These are phyloP conservation scores for Xanthostigma xanthostigma DNA, from an alignment of 2,888 invertebrate species.

Conservation along the genomic window DNA sequence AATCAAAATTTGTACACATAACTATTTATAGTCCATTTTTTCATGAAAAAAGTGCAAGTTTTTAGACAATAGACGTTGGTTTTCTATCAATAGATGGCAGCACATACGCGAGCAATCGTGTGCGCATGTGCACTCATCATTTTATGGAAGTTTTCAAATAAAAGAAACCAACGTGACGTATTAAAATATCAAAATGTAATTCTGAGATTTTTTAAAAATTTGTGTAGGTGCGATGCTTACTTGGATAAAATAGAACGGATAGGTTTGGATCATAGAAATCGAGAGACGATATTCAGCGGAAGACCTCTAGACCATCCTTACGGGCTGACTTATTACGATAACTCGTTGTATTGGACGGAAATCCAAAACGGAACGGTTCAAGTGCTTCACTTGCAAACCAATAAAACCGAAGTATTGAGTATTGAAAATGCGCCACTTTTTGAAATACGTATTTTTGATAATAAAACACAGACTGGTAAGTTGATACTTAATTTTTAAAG, in stretches of 20 bases:
- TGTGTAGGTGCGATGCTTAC: constrained; percentile 48
- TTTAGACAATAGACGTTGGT: neutral
- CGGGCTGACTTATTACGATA: constrained; percentile 48
- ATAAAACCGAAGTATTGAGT: constrained; percentile 31
- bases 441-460: constrained; percentile 52
- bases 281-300: constrained; percentile 33
- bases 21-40: neutral
- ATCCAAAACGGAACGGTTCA: constrained; percentile 45
- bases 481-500: constrained; percentile 1
- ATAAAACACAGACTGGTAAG: constrained; percentile 36
- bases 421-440: constrained; percentile 47
- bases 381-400: constrained; percentile 28
- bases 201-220: neutral
- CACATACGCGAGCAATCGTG: no score
- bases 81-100: neutral
- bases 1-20: neutral
- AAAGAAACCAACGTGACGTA: no score
- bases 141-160: no score
- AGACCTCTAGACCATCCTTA: constrained; percentile 45
- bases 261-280: constrained; percentile 35
- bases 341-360: constrained; percentile 55
- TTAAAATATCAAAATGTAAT: no score
- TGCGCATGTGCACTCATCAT: no score
- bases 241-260: constrained; percentile 52
- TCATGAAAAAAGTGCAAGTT: neutral